Evolutionary conservation across 2,113 vertebrate species (phyloP), one percentile per base, ranked within the genome.

Genomic region (Helogale parvula): DNA sequence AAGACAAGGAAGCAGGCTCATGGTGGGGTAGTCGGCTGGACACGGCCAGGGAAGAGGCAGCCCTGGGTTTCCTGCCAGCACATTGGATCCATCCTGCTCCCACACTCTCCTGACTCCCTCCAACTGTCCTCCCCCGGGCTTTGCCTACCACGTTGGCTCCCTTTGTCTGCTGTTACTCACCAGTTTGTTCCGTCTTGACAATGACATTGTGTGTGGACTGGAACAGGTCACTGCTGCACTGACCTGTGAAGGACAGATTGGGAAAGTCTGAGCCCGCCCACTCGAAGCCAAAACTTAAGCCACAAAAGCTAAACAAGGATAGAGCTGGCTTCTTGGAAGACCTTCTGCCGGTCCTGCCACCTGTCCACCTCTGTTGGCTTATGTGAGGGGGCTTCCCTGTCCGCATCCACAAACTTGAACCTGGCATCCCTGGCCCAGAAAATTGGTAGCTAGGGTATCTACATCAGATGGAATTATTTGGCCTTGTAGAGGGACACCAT

Each of bases 151-250:
- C 21, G 4, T 16, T 54, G 97, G 10, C 74, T 93, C 29, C 87
- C 60, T 66, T 74, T 2, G 1, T 65, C 38, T 41, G 16, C 35
- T 83, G 4, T 21, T 81, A 94, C 98, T 98, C 94, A 99, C 99
- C 99, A 47, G 98, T 97, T 98, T 99, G 98, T 95, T 99, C 99
- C 63, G 99, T 99, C 97, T 99, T 99, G 97, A 99, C 99, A 88
- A 98, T 98, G 96, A 98, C 98, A 33, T 99, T 99, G 90, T 99
- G 98, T 60, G 99, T 90, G 29, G 99, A 97, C 96, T 98, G 98
- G 82, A 99, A 99, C 93, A 99, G 97, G 81, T 99, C 99, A 52
- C 98, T 98, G 96, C 98, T 98, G 82, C 99, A 99, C 69, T 99
- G 99, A 89, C 98, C 99, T 99, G 92, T 68, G 97, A 98, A 96